Conservation (phyloP, 2,113 vertebrate species). For the Pimephales promelas region DNA sequence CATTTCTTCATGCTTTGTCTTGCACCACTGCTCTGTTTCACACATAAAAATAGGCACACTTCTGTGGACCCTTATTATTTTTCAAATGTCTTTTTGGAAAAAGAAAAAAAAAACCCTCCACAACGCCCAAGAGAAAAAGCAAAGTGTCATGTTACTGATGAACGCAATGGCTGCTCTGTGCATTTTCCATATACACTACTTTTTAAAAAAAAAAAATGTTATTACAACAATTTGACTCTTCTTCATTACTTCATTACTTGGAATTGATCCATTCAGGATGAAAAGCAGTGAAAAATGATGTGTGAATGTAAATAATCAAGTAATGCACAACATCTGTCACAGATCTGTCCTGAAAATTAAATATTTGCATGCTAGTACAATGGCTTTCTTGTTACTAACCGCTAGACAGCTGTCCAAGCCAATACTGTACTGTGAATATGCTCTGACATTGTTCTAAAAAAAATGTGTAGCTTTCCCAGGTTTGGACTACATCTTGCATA, state of each 20-base stretch:
- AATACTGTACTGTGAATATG: background rate
- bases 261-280: background rate
- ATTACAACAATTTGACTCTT: background rate
- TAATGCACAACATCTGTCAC: slow-evolving; percentile 5
- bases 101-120: background rate
- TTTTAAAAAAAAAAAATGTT: background rate
- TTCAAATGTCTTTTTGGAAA: background rate
- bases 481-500: slow-evolving; percentile 17
- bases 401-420: slow-evolving; percentile 25
- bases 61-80: background rate
- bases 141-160: slow-evolving; percentile 11
- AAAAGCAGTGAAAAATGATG: slow-evolving; percentile 12
- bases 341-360: slow-evolving; percentile 24
- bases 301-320: slow-evolving; percentile 15
- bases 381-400: slow-evolving; percentile 23
- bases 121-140: background rate
- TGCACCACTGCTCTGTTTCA: background rate
- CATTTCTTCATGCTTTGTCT: slow-evolving; percentile 24
- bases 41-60: background rate
- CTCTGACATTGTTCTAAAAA: background rate
- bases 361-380: slow-evolving; percentile 25
- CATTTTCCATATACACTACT: background rate
- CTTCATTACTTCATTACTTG: slow-evolving; percentile 14
- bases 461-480: background rate
- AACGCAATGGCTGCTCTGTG: background rate